Conservation (phyloP, 2,113 vertebrate species). For the Oncorhynchus kisutch region DNA sequence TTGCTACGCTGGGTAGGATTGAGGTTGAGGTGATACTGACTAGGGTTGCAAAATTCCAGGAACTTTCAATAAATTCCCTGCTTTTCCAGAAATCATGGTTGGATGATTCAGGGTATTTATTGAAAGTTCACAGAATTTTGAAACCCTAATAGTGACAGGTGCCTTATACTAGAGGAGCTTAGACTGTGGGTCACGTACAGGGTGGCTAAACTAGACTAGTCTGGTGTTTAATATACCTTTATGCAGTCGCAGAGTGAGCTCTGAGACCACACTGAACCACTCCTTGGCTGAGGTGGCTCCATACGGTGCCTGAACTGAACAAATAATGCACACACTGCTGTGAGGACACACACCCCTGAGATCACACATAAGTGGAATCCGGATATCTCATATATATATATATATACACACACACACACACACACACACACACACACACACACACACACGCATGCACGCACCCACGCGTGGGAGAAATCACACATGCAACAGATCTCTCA, state of each 20-base stretch:
- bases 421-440: not conserved
- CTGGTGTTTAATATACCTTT: slow-evolving; percentile 47
- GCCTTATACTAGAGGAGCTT: not conserved
- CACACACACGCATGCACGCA: not conserved
- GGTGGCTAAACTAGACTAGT: not conserved
- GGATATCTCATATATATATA: not conserved
- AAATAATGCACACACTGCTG: slow-evolving; percentile 41
- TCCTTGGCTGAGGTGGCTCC: slow-evolving; percentile 31
- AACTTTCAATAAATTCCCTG: too few species aligned
- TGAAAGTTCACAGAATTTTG: too few species aligned
- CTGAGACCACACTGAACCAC: slow-evolving; percentile 63
- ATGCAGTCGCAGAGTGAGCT: slow-evolving; percentile 50
- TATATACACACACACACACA: not conserved
- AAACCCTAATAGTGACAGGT: not conserved
- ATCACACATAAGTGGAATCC: not conserved
- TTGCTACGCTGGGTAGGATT: not conserved
- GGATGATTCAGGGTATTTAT: too few species aligned
- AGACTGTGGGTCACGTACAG: not conserved
- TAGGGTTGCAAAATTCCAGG: too few species aligned
- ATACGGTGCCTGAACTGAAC: slow-evolving; percentile 37
- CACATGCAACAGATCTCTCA: too few species aligned
- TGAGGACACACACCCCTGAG: not conserved
- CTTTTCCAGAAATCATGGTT: too few species aligned
- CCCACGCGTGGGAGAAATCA: not conserved
- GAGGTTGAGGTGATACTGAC: not conserved